phyloP scores from a whole-genome alignment of 2,797 vertebrate species.

The Liasis olivaceus region DNA sequence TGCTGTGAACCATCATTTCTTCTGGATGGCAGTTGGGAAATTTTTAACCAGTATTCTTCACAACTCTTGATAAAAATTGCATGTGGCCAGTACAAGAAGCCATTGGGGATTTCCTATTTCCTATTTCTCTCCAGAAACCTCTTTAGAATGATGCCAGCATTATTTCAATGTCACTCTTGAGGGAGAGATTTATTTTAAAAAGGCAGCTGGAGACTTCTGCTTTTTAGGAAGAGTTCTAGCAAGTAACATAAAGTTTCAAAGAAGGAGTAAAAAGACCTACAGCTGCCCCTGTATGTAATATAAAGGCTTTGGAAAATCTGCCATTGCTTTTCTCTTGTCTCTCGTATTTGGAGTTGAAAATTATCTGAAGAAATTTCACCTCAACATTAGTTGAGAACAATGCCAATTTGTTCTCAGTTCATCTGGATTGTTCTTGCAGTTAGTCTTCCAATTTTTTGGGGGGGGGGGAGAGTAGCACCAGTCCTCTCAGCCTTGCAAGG shows the following conservation, averaged over 20 bases:
- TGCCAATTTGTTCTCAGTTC: neutral
- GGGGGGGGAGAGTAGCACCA: too few species aligned
- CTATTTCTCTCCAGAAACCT: neutral
- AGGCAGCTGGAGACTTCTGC: neutral
- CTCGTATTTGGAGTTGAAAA: neutral
- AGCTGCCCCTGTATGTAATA: neutral
- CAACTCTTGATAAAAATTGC: neutral
- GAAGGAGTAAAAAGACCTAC: neutral
- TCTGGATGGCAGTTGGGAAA: neutral
- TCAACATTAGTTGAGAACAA: neutral
- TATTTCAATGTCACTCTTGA: neutral
- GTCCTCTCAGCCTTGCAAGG: rapidly evolving
- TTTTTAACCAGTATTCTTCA: neutral
- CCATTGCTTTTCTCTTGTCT: neutral
- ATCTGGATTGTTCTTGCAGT: neutral
- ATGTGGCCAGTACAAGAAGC: neutral
- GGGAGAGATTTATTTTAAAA: neutral
- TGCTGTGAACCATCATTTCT: neutral
- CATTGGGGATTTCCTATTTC: neutral
- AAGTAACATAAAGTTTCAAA: neutral
- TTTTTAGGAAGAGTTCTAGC: neutral
- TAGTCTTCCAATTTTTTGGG: neutral
- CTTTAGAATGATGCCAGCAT: neutral
- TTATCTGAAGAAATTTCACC: neutral
- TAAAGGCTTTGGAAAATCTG: neutral